These are phyloP conservation scores for Onthophagus sagittarius DNA, from an alignment of 2,888 invertebrate species.

Conservation along the genomic window DNA sequence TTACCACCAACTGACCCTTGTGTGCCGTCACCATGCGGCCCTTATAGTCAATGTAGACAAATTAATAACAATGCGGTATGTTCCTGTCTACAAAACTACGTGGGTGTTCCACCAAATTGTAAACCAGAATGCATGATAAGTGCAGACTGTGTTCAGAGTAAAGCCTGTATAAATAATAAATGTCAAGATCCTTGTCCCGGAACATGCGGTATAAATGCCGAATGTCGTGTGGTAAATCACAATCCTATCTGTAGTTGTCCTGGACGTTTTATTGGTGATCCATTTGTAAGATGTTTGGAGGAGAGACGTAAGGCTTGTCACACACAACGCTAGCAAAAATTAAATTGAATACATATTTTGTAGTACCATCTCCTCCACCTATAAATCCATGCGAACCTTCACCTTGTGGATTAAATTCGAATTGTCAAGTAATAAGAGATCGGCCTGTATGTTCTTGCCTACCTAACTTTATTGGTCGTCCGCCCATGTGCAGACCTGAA, in stretches of 20 bases:
- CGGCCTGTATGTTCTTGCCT: constrained; percentile 78
- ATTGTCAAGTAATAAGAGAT: constrained; percentile 72
- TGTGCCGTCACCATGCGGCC: constrained; percentile 72
- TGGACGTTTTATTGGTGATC: constrained; percentile 73
- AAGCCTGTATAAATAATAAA: constrained; percentile 73
- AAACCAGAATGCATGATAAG: constrained; percentile 80
- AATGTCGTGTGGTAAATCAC: constrained; percentile 80
- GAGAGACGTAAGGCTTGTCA: constrained; percentile 60
- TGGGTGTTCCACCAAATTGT: constrained; percentile 73
- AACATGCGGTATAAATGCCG: constrained; percentile 77
- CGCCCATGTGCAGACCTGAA: constrained; percentile 83
- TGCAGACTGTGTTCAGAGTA: constrained; percentile 76
- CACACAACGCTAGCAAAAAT: constrained; percentile 20
- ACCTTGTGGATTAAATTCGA: constrained; percentile 81
- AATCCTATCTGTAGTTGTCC: constrained; percentile 82
- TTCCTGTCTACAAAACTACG: constrained; percentile 72
- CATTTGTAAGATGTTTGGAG: constrained; percentile 68
- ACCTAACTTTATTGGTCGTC: constrained; percentile 73
- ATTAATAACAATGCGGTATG: constrained; percentile 73
- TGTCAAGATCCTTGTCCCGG: constrained; percentile 80
- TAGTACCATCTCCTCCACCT: constrained; percentile 49
- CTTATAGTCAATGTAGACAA: constrained; percentile 73
- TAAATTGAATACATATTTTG: constrained; percentile 35
- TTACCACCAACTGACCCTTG: constrained; percentile 54
- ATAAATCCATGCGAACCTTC: constrained; percentile 75